Conservation (phyloP, 2,888 invertebrate species). For the Parnassius smintheus region DNA sequence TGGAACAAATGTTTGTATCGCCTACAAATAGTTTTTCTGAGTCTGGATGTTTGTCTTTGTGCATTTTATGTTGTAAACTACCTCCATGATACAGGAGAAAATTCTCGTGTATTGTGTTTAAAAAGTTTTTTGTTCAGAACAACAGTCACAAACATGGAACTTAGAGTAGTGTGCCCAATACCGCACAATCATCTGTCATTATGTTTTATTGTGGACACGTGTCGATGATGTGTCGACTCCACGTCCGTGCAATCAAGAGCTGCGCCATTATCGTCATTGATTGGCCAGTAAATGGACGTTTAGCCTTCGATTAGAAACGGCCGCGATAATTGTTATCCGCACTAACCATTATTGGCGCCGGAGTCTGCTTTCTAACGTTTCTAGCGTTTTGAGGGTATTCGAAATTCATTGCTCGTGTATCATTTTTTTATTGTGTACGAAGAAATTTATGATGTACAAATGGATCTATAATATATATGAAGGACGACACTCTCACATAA, state of each 20-base stretch:
- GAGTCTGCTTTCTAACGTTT: slow-evolving; percentile 17
- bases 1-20: too few relatives aligned
- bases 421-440: background rate
- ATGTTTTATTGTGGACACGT: slow-evolving; percentile 25
- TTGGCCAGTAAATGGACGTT: slow-evolving; percentile 31
- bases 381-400: background rate
- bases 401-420: background rate
- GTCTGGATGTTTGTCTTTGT: too few relatives aligned
- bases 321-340: slow-evolving; percentile 30
- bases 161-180: slow-evolving; percentile 19
- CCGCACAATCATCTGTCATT: slow-evolving; percentile 24
- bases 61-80: too few relatives aligned
- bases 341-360: slow-evolving; percentile 24
- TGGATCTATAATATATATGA: too few relatives aligned
- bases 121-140: background rate
- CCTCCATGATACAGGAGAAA: too few relatives aligned
- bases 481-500: too few relatives aligned
- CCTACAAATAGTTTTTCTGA: too few relatives aligned
- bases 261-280: slow-evolving; percentile 28
- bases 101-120: background rate
- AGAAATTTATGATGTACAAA: too few relatives aligned
- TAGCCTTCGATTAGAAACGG: slow-evolving; percentile 28
- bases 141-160: slow-evolving; percentile 13
- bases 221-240: slow-evolving; percentile 22
- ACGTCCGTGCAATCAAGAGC: slow-evolving; percentile 23